These are phyloP conservation scores for Lasius platythorax DNA, from an alignment of 2,888 invertebrate species.

Conservation along the genomic window DNA sequence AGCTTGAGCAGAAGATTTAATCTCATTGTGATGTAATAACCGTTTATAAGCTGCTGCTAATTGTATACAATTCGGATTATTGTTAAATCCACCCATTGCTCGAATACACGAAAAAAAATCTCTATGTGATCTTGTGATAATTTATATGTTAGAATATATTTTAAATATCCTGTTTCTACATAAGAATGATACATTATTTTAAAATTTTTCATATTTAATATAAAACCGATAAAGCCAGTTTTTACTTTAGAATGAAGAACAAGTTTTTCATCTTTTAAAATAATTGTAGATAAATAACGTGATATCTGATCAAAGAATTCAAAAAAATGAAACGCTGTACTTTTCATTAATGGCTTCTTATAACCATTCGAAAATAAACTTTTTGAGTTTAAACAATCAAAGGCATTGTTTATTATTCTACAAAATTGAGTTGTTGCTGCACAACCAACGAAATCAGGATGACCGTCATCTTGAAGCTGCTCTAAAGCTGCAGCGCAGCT, in stretches of 20 bases:
- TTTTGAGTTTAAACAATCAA: slow-evolving; percentile 6
- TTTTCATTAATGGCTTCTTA: slow-evolving; percentile 11
- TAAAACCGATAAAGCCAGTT: not conserved
- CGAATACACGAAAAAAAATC: not conserved
- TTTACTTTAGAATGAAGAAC: not conserved
- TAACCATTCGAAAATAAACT: not conserved
- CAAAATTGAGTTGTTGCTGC: not conserved
- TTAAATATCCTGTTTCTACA: not conserved
- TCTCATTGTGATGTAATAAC: not conserved
- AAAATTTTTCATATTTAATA: slow-evolving; percentile 1
- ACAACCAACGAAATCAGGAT: not conserved
- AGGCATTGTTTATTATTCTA: not conserved
- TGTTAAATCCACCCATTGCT: slow-evolving; percentile 3
- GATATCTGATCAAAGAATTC: not conserved
- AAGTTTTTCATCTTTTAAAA: not conserved
- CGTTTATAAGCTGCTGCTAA: not conserved
- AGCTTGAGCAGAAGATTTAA: slow-evolving; percentile 17
- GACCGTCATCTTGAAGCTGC: not conserved
- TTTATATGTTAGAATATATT: not conserved
- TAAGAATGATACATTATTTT: not conserved
- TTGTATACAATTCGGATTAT: not conserved
- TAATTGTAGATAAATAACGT: slow-evolving; percentile 3
- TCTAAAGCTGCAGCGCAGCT: not conserved
- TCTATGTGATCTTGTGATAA: not conserved
- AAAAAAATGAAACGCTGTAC: not conserved